Base-by-base conservation (phyloP, 2,888 invertebrate genomes). In the Xylota sylvarum region DNA sequence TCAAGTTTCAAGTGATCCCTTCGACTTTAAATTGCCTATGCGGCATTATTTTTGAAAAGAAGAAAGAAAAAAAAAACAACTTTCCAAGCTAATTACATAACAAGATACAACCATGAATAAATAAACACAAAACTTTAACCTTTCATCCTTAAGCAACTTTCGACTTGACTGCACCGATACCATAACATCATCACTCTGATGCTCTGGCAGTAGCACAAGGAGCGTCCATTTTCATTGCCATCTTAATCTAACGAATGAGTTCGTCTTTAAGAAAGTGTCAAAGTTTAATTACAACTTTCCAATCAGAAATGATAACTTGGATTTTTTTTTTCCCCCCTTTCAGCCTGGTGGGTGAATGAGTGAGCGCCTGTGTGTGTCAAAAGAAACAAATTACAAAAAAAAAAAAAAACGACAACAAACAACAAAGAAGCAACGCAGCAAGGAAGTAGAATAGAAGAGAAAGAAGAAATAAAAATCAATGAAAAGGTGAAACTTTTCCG, bases 401-500 rank as follows among this genome's bases (percentile, higher is more conserved):
- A 35, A 35, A 35, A 35, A 43, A n/a, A 55, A 67, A 32, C 5
- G 9, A n/a, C n/a, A 35, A 35, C 2, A 35, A n/a, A 14, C 14
- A 43, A 43, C 43, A 43, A 43, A 43, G 43, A 43, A 10, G 10
- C 5, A 43, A 43, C 43, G 43, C 19, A 64, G 9, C 37, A 30
- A 10, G 27, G 19, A 37, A 23, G n/a, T n/a, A 56, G 17, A 74
- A 72, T 10, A 62, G 40, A 46, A 23, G 17, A 64, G 48, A 55
- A 50, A 23, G 55, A 79, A 52, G 60, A 32, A 32, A 2, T 4
- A 10, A 80, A 85, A 85, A 85, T 85, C 85, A 81, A 85, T 85
- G 81, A 81, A 83, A 85, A 85, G 81, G 76, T 81, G 85, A 85
- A 85, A 85, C 85, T 85, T 85, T 85, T 85, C 81, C 85, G 27